A percentile compares a stretch with the other conserved stretches of the same genome.
Evolutionary conservation across 2,113 vertebrate genomes (phyloP).

Genomic region (Motacilla tschutschensis): DNA sequence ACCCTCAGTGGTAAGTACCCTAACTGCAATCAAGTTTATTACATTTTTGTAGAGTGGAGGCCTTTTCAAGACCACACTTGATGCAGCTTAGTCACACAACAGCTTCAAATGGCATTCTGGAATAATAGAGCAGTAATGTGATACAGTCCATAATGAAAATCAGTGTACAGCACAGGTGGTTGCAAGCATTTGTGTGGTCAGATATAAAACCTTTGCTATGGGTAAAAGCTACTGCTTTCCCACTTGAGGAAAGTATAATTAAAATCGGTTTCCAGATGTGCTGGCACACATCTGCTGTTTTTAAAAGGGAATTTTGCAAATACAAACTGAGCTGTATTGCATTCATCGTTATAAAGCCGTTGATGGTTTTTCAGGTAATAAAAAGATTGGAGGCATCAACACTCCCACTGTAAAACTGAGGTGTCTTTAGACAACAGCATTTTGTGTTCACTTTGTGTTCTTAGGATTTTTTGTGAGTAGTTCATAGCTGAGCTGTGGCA

Average conservation of each 20-base stretch:
- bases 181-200: slow-evolving; percentile 56
- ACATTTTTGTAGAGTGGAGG: slow-evolving; percentile 31
- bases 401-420: not conserved
- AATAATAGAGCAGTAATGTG: slow-evolving; percentile 55
- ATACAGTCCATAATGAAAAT: slow-evolving; percentile 53
- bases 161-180: slow-evolving; percentile 56
- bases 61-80: slow-evolving; percentile 53
- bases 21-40: slow-evolving; percentile 43
- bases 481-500: not conserved
- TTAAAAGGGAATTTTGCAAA: slow-evolving; percentile 34
- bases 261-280: slow-evolving; percentile 70
- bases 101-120: slow-evolving; percentile 48
- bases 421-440: not conserved
- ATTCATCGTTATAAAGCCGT: slow-evolving; percentile 15
- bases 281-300: slow-evolving; percentile 37
- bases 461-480: not conserved
- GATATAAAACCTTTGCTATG: slow-evolving; percentile 32
- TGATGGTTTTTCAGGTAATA: slow-evolving; percentile 58
- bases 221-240: slow-evolving; percentile 39
- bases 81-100: slow-evolving; percentile 46
- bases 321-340: slow-evolving; percentile 16
- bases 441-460: not conserved
- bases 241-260: slow-evolving; percentile 59
- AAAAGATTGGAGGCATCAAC: slow-evolving; percentile 42
- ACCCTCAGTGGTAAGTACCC: slow-evolving; percentile 41